These are phyloP conservation scores for Scaptomyza montana DNA, from an alignment of 1,140 invertebrate species.

Conservation along the genomic window DNA sequence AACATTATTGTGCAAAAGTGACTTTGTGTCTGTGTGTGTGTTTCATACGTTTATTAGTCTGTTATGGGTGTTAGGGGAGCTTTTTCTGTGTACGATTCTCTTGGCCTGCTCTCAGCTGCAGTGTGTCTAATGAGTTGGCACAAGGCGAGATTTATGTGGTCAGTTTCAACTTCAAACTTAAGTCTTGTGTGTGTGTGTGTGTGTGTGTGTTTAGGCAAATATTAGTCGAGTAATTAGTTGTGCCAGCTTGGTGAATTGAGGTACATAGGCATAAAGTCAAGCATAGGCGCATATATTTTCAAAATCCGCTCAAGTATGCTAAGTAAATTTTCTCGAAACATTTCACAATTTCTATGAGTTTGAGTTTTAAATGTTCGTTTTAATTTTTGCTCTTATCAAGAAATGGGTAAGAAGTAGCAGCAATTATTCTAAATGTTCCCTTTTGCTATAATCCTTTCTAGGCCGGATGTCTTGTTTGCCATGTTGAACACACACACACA, in stretches of 20 bases:
- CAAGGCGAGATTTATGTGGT: slow-evolving; percentile 46
- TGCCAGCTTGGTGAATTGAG: slow-evolving; percentile 2
- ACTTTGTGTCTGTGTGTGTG: slow-evolving; percentile 39
- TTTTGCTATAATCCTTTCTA: neutral
- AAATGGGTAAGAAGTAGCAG: neutral
- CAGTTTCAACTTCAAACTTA: slow-evolving; percentile 14
- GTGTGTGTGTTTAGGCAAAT: slow-evolving; percentile 44
- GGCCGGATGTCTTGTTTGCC: neutral
- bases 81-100: slow-evolving; percentile 30
- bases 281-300: neutral
- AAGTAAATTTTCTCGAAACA: neutral
- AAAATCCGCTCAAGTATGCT: neutral
- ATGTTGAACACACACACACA: neutral
- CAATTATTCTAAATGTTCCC: neutral
- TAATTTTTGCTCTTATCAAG: neutral
- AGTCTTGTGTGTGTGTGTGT: slow-evolving; percentile 9
- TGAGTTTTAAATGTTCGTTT: slow-evolving; percentile 8
- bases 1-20: slow-evolving; percentile 43
- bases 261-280: neutral
- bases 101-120: slow-evolving; percentile 15
- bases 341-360: neutral
- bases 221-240: slow-evolving; percentile 60
- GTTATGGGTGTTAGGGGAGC: neutral
- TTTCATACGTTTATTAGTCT: slow-evolving; percentile 18
- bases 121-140: slow-evolving; percentile 38